Percentiles rank a stretch among this genome's conserved stretches.
These are phyloP conservation scores for Strigamia transsilvanica DNA, from an alignment of 2,888 invertebrate species.

Conservation along the genomic window DNA sequence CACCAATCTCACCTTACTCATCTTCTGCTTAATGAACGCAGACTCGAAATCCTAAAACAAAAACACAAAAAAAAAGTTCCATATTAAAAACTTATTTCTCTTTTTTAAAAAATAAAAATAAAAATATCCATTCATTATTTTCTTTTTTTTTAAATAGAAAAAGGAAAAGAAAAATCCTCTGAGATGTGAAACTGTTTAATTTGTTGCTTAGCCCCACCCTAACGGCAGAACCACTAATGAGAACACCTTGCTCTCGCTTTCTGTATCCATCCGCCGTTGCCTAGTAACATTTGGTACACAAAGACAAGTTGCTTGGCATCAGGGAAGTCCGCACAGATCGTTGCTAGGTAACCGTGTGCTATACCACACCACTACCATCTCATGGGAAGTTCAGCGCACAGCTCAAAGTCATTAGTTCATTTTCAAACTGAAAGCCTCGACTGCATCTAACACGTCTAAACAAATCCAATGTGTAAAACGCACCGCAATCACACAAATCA, in stretches of 20 bases:
- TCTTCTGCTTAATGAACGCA: conserved; percentile 41
- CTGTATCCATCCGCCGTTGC: conserved; percentile 39
- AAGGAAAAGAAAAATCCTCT: not conserved
- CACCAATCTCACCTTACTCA: not conserved
- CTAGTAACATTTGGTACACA: conserved; percentile 40
- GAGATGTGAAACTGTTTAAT: conserved; percentile 12
- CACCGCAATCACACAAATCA: too few species aligned
- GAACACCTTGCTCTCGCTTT: conserved; percentile 17
- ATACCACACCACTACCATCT: conserved; percentile 13
- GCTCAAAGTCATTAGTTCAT: conserved; percentile 46
- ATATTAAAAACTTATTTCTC: too few species aligned
- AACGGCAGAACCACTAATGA: conserved; percentile 14
- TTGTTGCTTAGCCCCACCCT: conserved; percentile 49
- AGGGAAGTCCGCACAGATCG: conserved; percentile 46
- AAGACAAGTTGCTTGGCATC: conserved; percentile 46
- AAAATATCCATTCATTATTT: not conserved
- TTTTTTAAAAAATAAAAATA: not conserved
- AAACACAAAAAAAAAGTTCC: not conserved
- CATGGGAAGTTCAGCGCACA: conserved; percentile 42
- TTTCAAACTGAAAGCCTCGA: conserved; percentile 34
- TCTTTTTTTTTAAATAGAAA: not conserved
- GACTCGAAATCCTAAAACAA: conserved; percentile 4
- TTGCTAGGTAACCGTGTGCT: conserved; percentile 42
- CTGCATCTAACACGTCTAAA: not conserved
- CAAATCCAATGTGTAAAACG: too few species aligned